These are phyloP conservation scores for Pluvianellus socialis DNA, from an alignment of 2,113 vertebrate genomes.

Conservation along the genomic window DNA sequence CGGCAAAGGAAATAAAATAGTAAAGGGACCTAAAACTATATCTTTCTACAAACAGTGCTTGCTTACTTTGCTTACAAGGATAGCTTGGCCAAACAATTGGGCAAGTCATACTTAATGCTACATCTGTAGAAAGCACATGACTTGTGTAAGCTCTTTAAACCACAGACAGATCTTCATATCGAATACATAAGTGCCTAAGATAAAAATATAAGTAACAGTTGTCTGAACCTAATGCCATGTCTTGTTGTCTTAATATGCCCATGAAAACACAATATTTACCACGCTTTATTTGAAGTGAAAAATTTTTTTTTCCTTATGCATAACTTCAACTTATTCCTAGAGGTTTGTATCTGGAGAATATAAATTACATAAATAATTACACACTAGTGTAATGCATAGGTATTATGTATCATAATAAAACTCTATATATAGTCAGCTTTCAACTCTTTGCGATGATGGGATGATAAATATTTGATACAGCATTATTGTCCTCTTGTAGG, in stretches of 20 bases:
- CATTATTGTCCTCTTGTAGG: neutral
- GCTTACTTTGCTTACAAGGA: neutral
- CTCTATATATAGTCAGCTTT: neutral
- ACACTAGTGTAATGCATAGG: neutral
- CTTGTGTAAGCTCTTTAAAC: neutral
- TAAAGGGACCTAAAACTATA: neutral
- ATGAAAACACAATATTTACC: neutral
- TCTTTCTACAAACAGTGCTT: neutral
- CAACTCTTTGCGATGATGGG: neutral
- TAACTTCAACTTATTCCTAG: neutral
- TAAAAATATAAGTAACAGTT: neutral
- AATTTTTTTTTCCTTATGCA: neutral
- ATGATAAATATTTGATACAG: neutral
- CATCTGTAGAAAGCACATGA: neutral
- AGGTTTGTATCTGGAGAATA: neutral
- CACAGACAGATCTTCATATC: neutral
- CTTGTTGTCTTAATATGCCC: neutral
- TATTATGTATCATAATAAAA: neutral
- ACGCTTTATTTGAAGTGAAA: neutral
- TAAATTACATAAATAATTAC: neutral
- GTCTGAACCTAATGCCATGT: neutral
- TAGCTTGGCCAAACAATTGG: rapidly evolving
- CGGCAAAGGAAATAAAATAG: neutral
- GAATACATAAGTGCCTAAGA: neutral
- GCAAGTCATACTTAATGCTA: neutral